A percentile compares a stretch with the other conserved stretches of the same genome.
phyloP scores from a whole-genome alignment of 1,140 invertebrate genomes.

The Bombyx mandarina region DNA sequence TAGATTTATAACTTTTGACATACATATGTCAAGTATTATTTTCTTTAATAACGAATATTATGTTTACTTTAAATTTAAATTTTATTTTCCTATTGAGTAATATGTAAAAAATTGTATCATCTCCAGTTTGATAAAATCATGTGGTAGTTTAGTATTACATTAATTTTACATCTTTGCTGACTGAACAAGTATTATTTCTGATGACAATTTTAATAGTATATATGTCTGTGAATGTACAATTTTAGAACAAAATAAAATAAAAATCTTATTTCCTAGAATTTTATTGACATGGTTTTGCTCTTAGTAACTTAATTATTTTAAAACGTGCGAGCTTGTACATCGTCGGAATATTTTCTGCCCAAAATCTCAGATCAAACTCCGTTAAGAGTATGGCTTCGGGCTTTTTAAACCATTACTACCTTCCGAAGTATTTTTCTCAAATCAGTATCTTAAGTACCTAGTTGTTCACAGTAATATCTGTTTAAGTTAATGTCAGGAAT shows the following conservation, averaged over 20 bases:
- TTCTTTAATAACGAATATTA: constrained; percentile 41
- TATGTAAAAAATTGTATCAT: constrained; percentile 4
- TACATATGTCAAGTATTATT: constrained; percentile 59
- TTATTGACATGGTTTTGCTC: background rate
- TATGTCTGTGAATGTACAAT: constrained; percentile 62
- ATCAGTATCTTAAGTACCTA: no score
- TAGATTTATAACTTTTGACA: constrained; percentile 55
- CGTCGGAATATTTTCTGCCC: no score
- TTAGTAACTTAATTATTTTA: background rate
- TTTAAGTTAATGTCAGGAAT: no score
- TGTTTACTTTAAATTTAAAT: constrained; percentile 35
- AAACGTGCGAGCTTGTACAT: no score
- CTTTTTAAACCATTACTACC: no score
- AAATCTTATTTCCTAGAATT: constrained; percentile 28
- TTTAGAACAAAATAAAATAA: constrained; percentile 61
- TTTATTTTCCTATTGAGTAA: constrained; percentile 31
- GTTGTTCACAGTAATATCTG: no score
- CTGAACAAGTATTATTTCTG: constrained; percentile 37
- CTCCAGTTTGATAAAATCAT: no score
- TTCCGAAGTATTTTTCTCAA: no score
- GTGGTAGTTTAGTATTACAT: constrained; percentile 33
- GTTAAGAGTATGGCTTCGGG: no score
- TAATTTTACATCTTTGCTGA: constrained; percentile 33
- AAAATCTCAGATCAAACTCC: no score
- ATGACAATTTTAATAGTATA: constrained; percentile 43